These are phyloP conservation scores for Cyprinodon tularosa DNA, from an alignment of 2,113 vertebrate genomes.

Conservation along the genomic window DNA sequence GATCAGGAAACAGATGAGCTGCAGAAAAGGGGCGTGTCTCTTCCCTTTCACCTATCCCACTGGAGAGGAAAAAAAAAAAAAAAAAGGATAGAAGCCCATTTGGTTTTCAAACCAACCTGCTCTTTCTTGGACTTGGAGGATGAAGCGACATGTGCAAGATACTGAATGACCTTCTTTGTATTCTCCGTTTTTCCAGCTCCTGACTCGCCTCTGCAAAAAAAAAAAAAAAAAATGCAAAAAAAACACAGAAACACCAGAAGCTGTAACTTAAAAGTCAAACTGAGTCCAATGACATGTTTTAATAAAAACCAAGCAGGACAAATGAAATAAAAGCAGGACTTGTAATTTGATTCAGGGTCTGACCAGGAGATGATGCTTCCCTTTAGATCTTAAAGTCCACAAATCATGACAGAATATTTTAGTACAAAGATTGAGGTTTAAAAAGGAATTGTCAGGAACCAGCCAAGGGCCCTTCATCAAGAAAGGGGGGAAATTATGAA, in stretches of 20 bases:
- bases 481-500: no score
- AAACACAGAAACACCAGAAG: not conserved
- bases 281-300: not conserved
- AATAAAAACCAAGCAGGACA: not conserved
- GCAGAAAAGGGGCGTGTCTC: not conserved
- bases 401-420: no score
- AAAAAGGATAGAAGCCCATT: not conserved
- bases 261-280: not conserved
- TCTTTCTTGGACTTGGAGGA: constrained; percentile 80
- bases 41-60: not conserved
- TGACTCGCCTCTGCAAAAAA: constrained; percentile 73
- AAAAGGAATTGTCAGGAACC: no score
- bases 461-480: no score
- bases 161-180: constrained; percentile 83
- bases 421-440: no score
- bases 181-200: constrained; percentile 82
- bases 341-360: no score
- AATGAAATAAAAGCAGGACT: not conserved
- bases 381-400: no score
- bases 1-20: not conserved
- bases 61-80: not conserved
- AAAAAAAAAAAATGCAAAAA: not conserved
- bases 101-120: constrained; percentile 61
- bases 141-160: constrained; percentile 77
- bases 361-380: no score